phyloP scores from a whole-genome alignment of 2,797 vertebrate species.

The Picus viridis region DNA sequence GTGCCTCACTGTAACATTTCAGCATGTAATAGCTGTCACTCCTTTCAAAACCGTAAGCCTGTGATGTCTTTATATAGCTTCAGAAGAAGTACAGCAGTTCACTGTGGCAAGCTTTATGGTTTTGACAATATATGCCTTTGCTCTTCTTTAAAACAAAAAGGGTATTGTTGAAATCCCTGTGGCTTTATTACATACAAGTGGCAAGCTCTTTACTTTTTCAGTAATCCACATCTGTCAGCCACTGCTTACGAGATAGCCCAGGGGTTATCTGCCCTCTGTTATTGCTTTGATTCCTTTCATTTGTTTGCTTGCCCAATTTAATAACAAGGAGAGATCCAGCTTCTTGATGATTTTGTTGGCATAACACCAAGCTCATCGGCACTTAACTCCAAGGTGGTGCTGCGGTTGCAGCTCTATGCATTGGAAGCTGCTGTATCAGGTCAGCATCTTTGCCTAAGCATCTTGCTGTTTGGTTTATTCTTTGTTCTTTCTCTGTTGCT shows the following conservation, averaged over 20 bases:
- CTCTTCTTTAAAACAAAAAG: slow-evolving; percentile 67
- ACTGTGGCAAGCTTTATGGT: slow-evolving; percentile 65
- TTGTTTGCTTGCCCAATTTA: slow-evolving; percentile 68
- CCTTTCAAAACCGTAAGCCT: slow-evolving; percentile 43
- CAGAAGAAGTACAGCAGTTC: slow-evolving; percentile 37
- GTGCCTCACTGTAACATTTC: slow-evolving; percentile 45
- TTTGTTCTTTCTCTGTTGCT: slow-evolving; percentile 54
- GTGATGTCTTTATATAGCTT: slow-evolving; percentile 69
- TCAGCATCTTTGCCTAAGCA: slow-evolving; percentile 48
- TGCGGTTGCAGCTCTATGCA: neutral
- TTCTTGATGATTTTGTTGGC: slow-evolving; percentile 68
- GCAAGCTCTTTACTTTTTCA: slow-evolving; percentile 70
- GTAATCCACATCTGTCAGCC: slow-evolving; percentile 73
- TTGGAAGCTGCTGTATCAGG: slow-evolving; percentile 23
- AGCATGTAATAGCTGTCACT: slow-evolving; percentile 65
- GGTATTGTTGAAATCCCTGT: slow-evolving; percentile 63
- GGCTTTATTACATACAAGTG: slow-evolving; percentile 71
- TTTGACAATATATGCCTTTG: slow-evolving; percentile 68
- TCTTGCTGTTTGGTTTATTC: slow-evolving; percentile 40
- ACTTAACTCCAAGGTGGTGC: neutral
- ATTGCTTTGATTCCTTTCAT: slow-evolving; percentile 70
- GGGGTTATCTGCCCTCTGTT: slow-evolving; percentile 69
- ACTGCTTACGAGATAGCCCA: slow-evolving; percentile 65
- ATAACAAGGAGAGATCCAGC: slow-evolving; percentile 62
- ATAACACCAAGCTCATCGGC: slow-evolving; percentile 46